Evolutionary conservation across 2,797 vertebrate genomes (phyloP).

Genomic region (Chrysolophus pictus): DNA sequence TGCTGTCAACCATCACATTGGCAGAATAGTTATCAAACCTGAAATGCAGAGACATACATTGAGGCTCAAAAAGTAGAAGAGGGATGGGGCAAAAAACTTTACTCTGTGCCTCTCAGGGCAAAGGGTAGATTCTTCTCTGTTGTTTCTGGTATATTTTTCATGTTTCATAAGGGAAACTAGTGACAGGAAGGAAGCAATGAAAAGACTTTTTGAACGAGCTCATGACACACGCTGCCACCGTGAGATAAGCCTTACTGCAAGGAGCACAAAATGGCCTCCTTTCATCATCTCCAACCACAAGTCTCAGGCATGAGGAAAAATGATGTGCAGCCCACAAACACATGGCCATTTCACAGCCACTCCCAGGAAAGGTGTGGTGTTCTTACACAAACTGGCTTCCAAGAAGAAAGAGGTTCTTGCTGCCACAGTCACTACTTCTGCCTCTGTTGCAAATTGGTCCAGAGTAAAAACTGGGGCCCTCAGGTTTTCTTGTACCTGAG

Average conservation of each 20-base stretch:
- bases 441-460: not conserved
- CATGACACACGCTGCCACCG: rapidly evolving
- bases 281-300: not conserved
- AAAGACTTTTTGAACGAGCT: not conserved
- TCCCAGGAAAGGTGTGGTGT: not conserved
- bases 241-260: not conserved
- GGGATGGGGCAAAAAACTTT: not conserved
- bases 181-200: not conserved
- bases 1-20: conserved; percentile 96
- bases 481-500: not conserved
- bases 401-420: not conserved
- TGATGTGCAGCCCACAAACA: not conserved
- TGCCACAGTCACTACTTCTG: not conserved
- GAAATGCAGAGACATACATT: conserved; percentile 12
- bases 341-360: not conserved
- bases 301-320: not conserved
- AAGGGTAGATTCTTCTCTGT: not conserved
- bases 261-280: not conserved
- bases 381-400: not conserved
- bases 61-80: not conserved
- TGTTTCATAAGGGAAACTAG: not conserved
- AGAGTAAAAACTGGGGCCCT: not conserved
- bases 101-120: not conserved
- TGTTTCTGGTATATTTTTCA: not conserved
- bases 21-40: conserved; percentile 96